A percentile compares a stretch with the other conserved stretches of the same genome.
Evolutionary conservation across 2,888 invertebrate species (phyloP).

Genomic region (Notocelia uddmanniana): DNA sequence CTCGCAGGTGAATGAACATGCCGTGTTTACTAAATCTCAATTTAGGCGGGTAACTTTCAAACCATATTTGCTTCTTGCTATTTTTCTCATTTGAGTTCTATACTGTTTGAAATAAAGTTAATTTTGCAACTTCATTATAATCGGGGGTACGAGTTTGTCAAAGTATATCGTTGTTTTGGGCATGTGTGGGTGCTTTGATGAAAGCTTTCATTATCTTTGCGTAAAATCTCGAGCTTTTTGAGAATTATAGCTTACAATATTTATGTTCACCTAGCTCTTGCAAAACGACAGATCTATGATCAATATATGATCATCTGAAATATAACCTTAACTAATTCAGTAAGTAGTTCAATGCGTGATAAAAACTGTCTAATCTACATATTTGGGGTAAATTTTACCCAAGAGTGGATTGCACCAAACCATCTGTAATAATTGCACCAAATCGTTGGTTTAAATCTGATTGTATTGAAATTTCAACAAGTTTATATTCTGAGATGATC

Average conservation of each 20-base stretch:
- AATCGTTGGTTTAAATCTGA: too few species aligned
- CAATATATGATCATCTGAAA: neutral
- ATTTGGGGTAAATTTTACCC: too few species aligned
- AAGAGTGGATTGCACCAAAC: too few species aligned
- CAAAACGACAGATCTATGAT: neutral
- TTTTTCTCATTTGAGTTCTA: neutral
- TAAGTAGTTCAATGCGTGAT: too few species aligned
- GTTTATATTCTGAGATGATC: too few species aligned
- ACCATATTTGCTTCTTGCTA: neutral
- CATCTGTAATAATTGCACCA: too few species aligned
- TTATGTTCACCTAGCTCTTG: neutral
- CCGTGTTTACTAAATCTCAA: constrained; percentile 48
- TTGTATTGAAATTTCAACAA: too few species aligned
- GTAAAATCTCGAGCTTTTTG: constrained; percentile 18
- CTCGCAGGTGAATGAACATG: constrained; percentile 55
- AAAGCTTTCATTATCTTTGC: constrained; percentile 29
- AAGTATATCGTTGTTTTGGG: constrained; percentile 15
- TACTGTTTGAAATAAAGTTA: neutral
- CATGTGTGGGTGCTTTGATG: constrained; percentile 35
- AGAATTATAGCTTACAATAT: neutral
- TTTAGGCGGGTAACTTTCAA: constrained; percentile 27
- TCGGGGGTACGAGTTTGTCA: neutral
- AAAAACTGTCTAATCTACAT: too few species aligned
- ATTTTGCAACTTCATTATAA: neutral
- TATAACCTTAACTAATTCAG: neutral